A percentile compares a stretch with the other conserved stretches of the same genome.
phyloP scores from a whole-genome alignment of 2,113 vertebrate genomes.

The Heterotilapia buettikoferi region DNA sequence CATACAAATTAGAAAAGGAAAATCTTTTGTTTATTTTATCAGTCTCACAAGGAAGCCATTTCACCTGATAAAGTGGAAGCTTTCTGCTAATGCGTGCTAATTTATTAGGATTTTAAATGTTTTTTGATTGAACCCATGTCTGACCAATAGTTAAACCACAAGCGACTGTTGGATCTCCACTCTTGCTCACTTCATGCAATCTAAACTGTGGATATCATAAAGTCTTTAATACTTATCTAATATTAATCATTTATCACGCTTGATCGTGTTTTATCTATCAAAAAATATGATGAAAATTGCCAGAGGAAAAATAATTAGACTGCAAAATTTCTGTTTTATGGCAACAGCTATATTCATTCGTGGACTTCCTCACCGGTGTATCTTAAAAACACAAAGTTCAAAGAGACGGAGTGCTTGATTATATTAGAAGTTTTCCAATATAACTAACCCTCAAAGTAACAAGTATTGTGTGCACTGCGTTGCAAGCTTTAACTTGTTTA shows the following conservation, averaged over 20 bases:
- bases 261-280: neutral
- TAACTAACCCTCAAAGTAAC: neutral
- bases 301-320: neutral
- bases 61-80: neutral
- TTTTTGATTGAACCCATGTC: neutral
- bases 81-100: fast-evolving
- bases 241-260: neutral
- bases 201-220: neutral
- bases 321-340: neutral
- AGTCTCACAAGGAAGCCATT: neutral
- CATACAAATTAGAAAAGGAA: neutral
- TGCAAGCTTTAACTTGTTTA: neutral
- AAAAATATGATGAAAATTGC: neutral
- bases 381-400: neutral
- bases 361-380: neutral
- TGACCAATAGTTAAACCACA: neutral
- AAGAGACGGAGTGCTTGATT: fast-evolving
- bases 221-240: neutral
- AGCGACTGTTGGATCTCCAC: neutral
- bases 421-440: neutral
- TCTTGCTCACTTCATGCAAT: neutral
- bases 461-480: neutral
- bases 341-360: fast-evolving
- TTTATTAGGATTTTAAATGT: neutral
- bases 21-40: neutral